A percentile compares a stretch with the other conserved stretches of the same genome.
Evolutionary conservation across 2,797 vertebrate species (phyloP).

Genomic region (Argyrosomus regius): DNA sequence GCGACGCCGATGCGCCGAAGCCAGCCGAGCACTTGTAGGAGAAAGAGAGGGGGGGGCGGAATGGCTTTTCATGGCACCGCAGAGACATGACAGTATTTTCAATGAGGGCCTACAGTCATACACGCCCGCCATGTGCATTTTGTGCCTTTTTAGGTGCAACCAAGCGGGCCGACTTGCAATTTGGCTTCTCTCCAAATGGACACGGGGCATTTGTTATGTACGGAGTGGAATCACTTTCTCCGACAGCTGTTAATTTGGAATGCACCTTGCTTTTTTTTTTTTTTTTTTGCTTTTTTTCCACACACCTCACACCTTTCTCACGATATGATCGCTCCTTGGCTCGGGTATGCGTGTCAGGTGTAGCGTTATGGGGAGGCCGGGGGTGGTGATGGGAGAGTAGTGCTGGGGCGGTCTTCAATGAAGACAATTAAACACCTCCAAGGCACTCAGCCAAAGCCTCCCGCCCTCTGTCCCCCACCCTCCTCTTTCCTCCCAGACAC

Average conservation of each 20-base stretch:
- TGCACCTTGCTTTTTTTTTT: background rate
- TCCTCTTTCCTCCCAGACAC: conserved; percentile 24
- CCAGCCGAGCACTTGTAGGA: conserved; percentile 1
- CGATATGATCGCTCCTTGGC: conserved; percentile 41
- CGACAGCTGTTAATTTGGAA: conserved; percentile 63
- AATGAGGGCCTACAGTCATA: conserved; percentile 68
- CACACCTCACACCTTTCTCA: background rate
- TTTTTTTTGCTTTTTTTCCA: too few species aligned
- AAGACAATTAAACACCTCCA: conserved; percentile 83
- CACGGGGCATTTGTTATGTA: conserved; percentile 53
- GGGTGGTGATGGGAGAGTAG: background rate
- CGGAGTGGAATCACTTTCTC: conserved; percentile 49
- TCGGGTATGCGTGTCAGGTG: conserved; percentile 51
- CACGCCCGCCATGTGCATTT: conserved; percentile 48
- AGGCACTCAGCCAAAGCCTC: conserved; percentile 72
- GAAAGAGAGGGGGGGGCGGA: conserved; percentile 24
- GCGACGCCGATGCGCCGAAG: conserved; percentile 19
- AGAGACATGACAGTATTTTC: conserved; percentile 66
- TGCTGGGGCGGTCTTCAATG: conserved; percentile 62
- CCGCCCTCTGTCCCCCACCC: background rate
- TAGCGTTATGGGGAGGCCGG: background rate
- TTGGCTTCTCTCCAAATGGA: conserved; percentile 65
- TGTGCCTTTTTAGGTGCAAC: conserved; percentile 64
- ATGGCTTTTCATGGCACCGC: conserved; percentile 46
- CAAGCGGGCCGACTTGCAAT: conserved; percentile 56